phyloP scores from a whole-genome alignment of 1,140 invertebrate genomes.

The Trichomalopsis sarcophagae region DNA sequence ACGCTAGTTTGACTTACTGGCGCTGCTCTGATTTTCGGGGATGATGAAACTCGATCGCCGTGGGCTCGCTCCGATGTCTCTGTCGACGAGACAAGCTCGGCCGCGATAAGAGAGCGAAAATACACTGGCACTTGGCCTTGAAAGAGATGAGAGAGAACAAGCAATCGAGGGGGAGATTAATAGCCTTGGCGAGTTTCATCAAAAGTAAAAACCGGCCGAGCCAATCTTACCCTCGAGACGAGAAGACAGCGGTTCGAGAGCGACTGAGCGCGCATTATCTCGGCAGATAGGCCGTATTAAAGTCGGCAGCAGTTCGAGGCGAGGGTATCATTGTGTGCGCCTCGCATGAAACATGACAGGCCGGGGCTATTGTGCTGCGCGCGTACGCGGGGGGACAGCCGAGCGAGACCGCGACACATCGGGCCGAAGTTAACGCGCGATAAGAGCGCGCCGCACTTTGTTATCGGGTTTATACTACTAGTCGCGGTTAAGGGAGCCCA shows the following conservation, averaged over 20 bases:
- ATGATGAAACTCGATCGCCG: conserved; percentile 37
- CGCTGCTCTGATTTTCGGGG: conserved; percentile 9
- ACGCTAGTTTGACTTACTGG: conserved; percentile 28
- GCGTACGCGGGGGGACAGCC: conserved; percentile 11
- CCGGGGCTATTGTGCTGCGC: conserved; percentile 69
- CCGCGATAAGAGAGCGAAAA: no score
- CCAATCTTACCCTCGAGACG: conserved; percentile 8
- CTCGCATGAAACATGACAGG: conserved; percentile 69
- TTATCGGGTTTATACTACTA: no score
- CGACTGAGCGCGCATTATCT: conserved; percentile 67
- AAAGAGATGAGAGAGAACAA: neutral
- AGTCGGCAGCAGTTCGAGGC: neutral
- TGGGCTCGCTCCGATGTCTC: conserved; percentile 7
- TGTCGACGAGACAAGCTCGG: neutral
- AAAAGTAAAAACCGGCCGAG: conserved; percentile 10
- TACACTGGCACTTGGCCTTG: no score
- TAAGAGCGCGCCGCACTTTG: conserved; percentile 63
- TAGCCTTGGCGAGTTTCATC: conserved; percentile 6
- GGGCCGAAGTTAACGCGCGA: conserved; percentile 58
- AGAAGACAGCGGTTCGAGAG: conserved; percentile 24
- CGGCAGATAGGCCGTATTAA: conserved; percentile 65
- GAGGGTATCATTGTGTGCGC: conserved; percentile 71
- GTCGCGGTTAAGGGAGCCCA: no score
- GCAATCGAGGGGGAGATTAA: conserved; percentile 44
- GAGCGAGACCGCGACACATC: neutral